phyloP scores from a whole-genome alignment of 2,797 vertebrate species.

The Ptychadena robeensis region DNA sequence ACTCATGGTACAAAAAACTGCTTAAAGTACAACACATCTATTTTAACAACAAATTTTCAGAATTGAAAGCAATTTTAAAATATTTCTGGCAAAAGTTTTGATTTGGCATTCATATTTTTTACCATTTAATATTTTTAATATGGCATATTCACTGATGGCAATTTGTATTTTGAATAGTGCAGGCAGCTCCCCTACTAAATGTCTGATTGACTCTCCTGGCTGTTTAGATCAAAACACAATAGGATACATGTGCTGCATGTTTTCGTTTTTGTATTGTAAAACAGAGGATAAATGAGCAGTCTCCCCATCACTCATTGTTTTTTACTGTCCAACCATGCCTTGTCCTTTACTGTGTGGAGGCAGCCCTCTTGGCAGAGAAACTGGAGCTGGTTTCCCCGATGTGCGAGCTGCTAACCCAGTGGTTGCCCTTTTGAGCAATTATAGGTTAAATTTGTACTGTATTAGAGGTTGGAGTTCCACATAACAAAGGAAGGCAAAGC shows the following conservation, averaged over 20 bases:
- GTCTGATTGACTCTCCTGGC: too few species aligned
- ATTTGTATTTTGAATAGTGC: not conserved
- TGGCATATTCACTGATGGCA: not conserved
- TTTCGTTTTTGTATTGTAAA: not conserved
- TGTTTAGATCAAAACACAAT: not conserved
- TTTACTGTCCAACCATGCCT: too few species aligned
- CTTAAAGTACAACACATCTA: not conserved
- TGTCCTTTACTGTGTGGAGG: too few species aligned
- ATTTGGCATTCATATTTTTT: not conserved
- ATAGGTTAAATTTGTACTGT: too few species aligned
- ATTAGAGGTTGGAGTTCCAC: too few species aligned
- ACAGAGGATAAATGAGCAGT: too few species aligned
- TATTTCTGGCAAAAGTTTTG: not conserved
- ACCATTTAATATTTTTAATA: too few species aligned
- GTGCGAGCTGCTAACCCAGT: not conserved
- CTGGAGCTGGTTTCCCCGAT: not conserved
- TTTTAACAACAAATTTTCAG: too few species aligned
- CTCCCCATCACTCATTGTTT: too few species aligned
- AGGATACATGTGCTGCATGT: not conserved
- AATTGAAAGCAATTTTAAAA: not conserved
- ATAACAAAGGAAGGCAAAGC: too few species aligned
- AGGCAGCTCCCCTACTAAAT: not conserved
- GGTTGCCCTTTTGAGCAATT: too few species aligned
- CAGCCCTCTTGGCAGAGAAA: not conserved
- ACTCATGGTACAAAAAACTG: not conserved